A percentile compares a stretch with the other conserved stretches of the same genome.
phyloP scores from a whole-genome alignment of 2,113 vertebrate species.

The Falcunculus frontatus region DNA sequence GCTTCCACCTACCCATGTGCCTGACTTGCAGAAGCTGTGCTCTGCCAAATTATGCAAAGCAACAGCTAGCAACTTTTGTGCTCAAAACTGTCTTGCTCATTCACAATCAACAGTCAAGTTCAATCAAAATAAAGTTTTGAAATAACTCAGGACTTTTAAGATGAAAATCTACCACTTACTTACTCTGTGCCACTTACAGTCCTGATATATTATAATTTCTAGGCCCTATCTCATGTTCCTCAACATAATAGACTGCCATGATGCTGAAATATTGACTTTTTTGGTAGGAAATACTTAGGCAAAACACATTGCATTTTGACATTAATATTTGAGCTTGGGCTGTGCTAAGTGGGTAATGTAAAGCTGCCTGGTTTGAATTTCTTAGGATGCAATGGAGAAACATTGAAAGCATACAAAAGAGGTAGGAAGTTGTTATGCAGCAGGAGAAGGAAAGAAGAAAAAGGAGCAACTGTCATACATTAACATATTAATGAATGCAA shows the following conservation, averaged over 20 bases:
- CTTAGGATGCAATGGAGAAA: not conserved
- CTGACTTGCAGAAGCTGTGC: not conserved
- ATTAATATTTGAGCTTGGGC: not conserved
- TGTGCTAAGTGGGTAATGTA: not conserved
- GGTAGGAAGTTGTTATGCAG: not conserved
- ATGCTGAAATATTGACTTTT: not conserved
- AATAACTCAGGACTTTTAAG: not conserved
- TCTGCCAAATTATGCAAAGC: not conserved
- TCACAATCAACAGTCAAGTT: not conserved
- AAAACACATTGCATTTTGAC: not conserved
- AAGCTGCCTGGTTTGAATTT: not conserved
- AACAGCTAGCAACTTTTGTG: not conserved
- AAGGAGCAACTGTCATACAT: not conserved
- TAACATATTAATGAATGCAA: not conserved
- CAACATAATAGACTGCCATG: not conserved
- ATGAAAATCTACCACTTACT: not conserved
- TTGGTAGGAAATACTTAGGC: not conserved
- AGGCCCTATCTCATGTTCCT: not conserved
- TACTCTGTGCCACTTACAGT: not conserved
- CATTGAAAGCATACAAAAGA: not conserved
- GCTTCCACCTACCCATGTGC: not conserved
- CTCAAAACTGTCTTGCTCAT: not conserved
- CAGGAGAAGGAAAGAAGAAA: not conserved
- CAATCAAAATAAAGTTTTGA: not conserved
- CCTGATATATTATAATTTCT: not conserved